Evolutionary conservation across 2,888 invertebrate genomes (phyloP), one percentile per base, ranked within the genome.

Genomic region (Drosophila neonasuta): DNA sequence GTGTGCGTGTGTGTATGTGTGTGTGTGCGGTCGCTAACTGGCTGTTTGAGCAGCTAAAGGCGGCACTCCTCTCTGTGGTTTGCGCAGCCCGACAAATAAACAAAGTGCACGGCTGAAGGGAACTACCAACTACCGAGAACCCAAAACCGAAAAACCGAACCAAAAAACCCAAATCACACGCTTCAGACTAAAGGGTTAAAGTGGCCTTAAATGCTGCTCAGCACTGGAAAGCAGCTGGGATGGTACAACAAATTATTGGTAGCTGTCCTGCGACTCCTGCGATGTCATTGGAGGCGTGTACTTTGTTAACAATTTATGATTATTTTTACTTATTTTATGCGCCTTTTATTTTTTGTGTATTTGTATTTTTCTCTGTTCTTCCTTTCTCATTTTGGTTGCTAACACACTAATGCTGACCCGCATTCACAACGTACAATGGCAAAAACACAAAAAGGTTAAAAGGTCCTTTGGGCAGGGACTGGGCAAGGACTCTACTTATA

Each of bases 271-370:
- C 61, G 46, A 59, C 59, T 60, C 4, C 24, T 24, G 24, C 24
- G 24, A 52, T 73, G 70, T 45, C 52, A 54, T 61, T 42, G 50
- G 41, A 62, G 85, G 83, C 78, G 76, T 76, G 55, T 64, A 68
- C 69, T 82, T 81, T 82, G 80, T 79, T 78, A 71, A 61, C 85
- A 85, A 82, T 82, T 82, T 85, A 82, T 80, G 77, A 80, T 78
- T 85, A 85, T 85, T 85, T 85, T 78, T 79, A 82, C 73, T 68
- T 61, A 60, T 60, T 39, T 32, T 36, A 17, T 56, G 48, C 49
- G 49, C 62, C 52, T 63, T 68, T 66, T 66, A 36, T 36, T 67
- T 36, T 62, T 59, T 15, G 42, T 51, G 48, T 46, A 34, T 55
- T 49, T 55, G 20, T 39, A 41, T 15, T 62, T 56, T 63, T 41